Evolutionary conservation across 1,140 invertebrate species (phyloP).

Genomic region (Zelostemma sp.): DNA sequence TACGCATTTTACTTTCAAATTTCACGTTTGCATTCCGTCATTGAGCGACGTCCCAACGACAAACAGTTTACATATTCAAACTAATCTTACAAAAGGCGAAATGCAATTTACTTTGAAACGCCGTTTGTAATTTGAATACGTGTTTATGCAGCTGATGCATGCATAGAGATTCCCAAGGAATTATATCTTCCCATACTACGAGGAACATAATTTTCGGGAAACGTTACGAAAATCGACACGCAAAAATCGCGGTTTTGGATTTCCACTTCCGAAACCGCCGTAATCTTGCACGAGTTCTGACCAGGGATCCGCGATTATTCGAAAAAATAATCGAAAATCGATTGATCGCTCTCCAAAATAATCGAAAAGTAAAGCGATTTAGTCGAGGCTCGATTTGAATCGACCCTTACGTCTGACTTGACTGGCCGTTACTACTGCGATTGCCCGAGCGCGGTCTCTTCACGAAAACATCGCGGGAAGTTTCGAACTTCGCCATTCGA

Average conservation of each 20-base stretch:
- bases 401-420: conserved; percentile 48
- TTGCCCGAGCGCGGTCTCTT: conserved; percentile 34
- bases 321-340: too few species aligned
- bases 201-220: conserved; percentile 24
- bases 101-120: conserved; percentile 37
- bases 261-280: too few species aligned
- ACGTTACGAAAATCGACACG: too few species aligned
- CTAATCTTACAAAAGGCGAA: neutral
- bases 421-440: conserved; percentile 44
- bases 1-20: too few species aligned
- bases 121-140: conserved; percentile 35
- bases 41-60: too few species aligned
- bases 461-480: too few species aligned
- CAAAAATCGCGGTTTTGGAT: conserved; percentile 39
- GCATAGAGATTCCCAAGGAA: conserved; percentile 29
- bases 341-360: conserved; percentile 33
- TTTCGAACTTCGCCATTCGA: too few species aligned
- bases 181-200: conserved; percentile 31
- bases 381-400: too few species aligned
- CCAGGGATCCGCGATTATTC: too few species aligned
- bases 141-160: conserved; percentile 30
- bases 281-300: too few species aligned
- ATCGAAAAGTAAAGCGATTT: too few species aligned
- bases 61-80: neutral
- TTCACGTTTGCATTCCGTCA: too few species aligned